These are phyloP conservation scores for Cladorhizidae sp. DNA, from an alignment of 37 sponge, comb jelly and placozoan genomes.

Conservation along the genomic window DNA sequence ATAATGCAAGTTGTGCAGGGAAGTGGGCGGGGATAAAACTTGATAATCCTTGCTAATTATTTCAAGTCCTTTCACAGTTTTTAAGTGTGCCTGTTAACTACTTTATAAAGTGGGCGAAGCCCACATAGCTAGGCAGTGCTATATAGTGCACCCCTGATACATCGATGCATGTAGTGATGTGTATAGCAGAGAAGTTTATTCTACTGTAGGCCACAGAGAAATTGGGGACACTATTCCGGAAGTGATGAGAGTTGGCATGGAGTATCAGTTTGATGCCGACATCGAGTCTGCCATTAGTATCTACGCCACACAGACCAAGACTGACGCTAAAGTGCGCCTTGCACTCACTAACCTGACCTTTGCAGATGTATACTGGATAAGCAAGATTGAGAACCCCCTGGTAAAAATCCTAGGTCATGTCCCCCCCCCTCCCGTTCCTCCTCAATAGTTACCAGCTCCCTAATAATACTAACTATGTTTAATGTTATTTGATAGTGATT, in stretches of 20 bases:
- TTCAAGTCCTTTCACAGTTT: too few species aligned
- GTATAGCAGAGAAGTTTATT: too few species aligned
- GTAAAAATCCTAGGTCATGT: too few species aligned
- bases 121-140: background rate
- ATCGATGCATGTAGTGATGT: background rate
- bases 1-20: too few species aligned
- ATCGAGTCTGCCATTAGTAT: conserved; percentile 36
- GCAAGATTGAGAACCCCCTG: conserved; percentile 72
- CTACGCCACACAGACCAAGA: conserved; percentile 20
- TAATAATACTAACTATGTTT: too few species aligned
- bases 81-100: background rate
- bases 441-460: too few species aligned
- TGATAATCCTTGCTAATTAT: too few species aligned
- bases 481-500: too few species aligned
- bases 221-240: conserved; percentile 34
- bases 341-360: conserved; percentile 58
- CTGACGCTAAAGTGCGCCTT: conserved; percentile 13
- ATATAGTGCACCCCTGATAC: background rate
- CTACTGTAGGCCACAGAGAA: conserved; percentile 39
- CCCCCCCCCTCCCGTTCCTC: too few species aligned
- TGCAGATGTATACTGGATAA: conserved; percentile 71
- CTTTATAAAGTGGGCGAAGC: background rate
- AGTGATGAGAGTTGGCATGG: conserved; percentile 6
- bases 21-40: too few species aligned
- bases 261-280: conserved; percentile 45